phyloP scores from a whole-genome alignment of 2,888 invertebrate genomes.

The Pollenia amentaria region DNA sequence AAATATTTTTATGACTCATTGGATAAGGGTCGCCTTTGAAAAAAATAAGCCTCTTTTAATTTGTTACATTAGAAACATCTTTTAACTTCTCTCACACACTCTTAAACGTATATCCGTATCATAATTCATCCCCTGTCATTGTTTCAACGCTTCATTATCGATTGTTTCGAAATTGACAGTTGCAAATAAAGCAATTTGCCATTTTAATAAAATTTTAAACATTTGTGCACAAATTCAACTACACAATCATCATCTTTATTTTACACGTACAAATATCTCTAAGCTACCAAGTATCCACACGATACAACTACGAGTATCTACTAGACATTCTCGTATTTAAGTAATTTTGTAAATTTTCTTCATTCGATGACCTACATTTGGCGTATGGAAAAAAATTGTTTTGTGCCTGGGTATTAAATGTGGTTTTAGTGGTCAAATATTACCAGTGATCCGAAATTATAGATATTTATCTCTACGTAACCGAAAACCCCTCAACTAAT shows the following conservation, averaged over 20 bases:
- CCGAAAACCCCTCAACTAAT: background rate
- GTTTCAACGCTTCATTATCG: conserved; percentile 14
- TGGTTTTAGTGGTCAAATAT: conserved; percentile 55
- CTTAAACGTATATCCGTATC: background rate
- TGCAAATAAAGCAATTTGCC: conserved; percentile 44
- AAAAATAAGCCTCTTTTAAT: conserved; percentile 13
- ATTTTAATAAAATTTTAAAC: conserved; percentile 39
- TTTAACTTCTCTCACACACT: background rate
- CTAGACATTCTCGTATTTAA: background rate
- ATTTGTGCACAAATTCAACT: conserved; percentile 40
- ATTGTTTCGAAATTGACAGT: conserved; percentile 40
- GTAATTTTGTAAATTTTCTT: conserved; percentile 36
- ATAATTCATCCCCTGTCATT: conserved; percentile 43
- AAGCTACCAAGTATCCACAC: background rate
- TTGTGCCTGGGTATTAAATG: conserved; percentile 5
- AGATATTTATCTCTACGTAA: conserved; percentile 47
- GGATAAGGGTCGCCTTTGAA: background rate
- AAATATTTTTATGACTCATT: background rate
- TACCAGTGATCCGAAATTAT: conserved; percentile 61
- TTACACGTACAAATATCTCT: background rate
- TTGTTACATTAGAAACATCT: background rate
- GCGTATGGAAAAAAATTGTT: background rate
- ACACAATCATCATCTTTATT: background rate
- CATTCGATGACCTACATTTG: conserved; percentile 52
- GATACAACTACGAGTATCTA: too few species aligned